phyloP scores from a whole-genome alignment of 2,113 vertebrate species.

The Megaleporinus macrocephalus region DNA sequence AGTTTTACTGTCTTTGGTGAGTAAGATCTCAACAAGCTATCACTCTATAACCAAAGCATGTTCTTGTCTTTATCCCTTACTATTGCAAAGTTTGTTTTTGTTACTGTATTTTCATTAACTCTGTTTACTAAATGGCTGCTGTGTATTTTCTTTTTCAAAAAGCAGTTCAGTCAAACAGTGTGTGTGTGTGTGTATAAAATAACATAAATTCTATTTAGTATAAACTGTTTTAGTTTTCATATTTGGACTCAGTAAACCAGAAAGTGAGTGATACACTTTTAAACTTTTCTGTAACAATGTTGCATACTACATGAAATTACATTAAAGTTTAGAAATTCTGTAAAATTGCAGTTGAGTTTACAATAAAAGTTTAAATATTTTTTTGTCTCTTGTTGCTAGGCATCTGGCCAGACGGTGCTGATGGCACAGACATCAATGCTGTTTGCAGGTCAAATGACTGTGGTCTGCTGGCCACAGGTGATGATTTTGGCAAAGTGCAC shows the following conservation, averaged over 20 bases:
- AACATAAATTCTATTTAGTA: too few relatives aligned
- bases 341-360: not conserved
- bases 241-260: not conserved
- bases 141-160: too few relatives aligned
- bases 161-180: too few relatives aligned
- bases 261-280: too few relatives aligned
- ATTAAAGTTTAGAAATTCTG: not conserved
- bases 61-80: too few relatives aligned
- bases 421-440: constrained; percentile 90
- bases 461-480: constrained; percentile 84
- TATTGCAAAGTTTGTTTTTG: too few relatives aligned
- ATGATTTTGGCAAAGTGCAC: constrained; percentile 93
- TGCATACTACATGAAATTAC: not conserved
- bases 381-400: constrained; percentile 68
- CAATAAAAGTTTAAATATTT: constrained; percentile 17
- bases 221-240: too few relatives aligned
- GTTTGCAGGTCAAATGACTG: constrained; percentile 83
- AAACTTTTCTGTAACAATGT: not conserved
- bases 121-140: too few relatives aligned
- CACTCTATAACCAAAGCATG: not conserved
- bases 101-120: too few relatives aligned
- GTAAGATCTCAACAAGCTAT: constrained; percentile 41
- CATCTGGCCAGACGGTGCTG: constrained; percentile 88
- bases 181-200: too few relatives aligned
- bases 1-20: constrained; percentile 86